Conservation (phyloP, 2,113 vertebrate species). For the Gallinago media region DNA sequence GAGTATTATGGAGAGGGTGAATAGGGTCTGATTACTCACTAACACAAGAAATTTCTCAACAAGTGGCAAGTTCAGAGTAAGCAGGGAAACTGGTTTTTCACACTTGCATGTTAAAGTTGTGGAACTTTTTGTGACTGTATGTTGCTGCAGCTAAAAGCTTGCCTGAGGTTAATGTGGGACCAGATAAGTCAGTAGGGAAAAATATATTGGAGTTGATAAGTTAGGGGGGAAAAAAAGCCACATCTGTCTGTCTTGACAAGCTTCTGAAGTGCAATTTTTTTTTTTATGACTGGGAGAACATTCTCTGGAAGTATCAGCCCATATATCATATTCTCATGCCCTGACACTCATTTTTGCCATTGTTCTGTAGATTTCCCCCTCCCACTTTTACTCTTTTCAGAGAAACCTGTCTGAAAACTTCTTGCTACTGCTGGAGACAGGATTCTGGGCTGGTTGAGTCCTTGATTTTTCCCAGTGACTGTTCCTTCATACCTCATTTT, state of each 20-base stretch:
- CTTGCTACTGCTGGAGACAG: not conserved
- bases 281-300: not conserved
- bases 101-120: not conserved
- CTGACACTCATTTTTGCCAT: not conserved
- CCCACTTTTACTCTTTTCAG: too few relatives aligned
- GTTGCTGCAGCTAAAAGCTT: not conserved
- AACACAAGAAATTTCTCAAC: not conserved
- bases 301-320: not conserved
- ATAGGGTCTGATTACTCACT: not conserved
- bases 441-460: not conserved
- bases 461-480: not conserved
- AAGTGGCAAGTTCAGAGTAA: not conserved
- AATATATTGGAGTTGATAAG: not conserved
- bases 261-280: not conserved
- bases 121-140: not conserved
- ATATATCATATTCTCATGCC: not conserved
- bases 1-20: not conserved
- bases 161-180: not conserved
- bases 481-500: not conserved
- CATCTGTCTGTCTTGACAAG: not conserved
- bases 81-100: not conserved
- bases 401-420: too few relatives aligned
- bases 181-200: not conserved
- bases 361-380: not conserved
- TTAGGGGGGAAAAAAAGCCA: too few relatives aligned